Evolutionary conservation across 2,888 invertebrate genomes (phyloP).

Genomic region (Melitaea athalia): DNA sequence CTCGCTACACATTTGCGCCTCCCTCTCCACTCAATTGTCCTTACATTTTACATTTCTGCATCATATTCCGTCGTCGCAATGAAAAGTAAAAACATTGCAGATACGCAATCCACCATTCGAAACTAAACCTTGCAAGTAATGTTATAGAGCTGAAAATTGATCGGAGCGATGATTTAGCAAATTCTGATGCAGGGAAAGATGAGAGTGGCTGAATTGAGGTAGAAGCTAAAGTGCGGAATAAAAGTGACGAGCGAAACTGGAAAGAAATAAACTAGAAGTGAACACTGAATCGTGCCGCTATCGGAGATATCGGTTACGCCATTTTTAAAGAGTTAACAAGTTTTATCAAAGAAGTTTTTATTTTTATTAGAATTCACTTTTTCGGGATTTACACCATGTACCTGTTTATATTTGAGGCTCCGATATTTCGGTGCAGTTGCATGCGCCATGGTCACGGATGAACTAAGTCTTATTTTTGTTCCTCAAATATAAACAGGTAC

Average conservation of each 20-base stretch:
- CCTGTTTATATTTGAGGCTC: no score
- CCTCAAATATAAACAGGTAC: no score
- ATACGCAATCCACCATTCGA: slow-evolving; percentile 33
- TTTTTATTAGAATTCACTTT: no score
- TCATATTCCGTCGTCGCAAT: slow-evolving; percentile 77
- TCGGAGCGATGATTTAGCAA: slow-evolving; percentile 49
- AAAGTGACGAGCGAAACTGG: slow-evolving; percentile 69
- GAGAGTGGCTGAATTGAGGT: slow-evolving; percentile 77
- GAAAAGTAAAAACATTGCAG: slow-evolving; percentile 78
- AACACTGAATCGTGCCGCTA: slow-evolving; percentile 40
- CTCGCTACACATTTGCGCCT: slow-evolving; percentile 65
- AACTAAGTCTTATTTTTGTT: no score
- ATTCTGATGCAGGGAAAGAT: slow-evolving; percentile 74
- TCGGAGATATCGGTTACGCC: slow-evolving; percentile 35
- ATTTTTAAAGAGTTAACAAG: slow-evolving; percentile 23
- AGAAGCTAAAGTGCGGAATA: slow-evolving; percentile 77
- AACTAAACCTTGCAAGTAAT: slow-evolving; percentile 39
- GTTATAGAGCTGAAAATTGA: slow-evolving; percentile 42
- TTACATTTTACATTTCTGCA: slow-evolving; percentile 79
- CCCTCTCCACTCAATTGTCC: slow-evolving; percentile 74
- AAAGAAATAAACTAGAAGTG: slow-evolving; percentile 49
- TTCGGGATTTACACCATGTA: no score
- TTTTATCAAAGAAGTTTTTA: slow-evolving; percentile 19
- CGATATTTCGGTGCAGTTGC: no score
- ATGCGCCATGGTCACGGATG: no score